Conservation (phyloP, 2,888 invertebrate species). For the Alviniconcha strummeri region DNA sequence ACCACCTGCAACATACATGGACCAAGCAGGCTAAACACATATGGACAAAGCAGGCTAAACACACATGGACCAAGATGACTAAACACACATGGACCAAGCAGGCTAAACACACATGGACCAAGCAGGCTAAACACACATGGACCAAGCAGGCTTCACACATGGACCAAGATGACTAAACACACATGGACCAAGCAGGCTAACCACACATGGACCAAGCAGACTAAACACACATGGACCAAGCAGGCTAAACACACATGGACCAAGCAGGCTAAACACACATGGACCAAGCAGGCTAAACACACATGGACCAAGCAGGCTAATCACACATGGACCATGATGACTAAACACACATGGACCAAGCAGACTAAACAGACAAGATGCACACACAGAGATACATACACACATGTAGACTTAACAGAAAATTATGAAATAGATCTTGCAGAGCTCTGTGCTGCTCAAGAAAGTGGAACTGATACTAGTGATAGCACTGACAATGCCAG, state of each 20-base stretch:
- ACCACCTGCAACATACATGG: constrained; percentile 13
- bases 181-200: background rate
- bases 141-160: no score
- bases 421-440: no score
- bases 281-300: background rate
- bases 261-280: background rate
- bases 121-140: background rate
- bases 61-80: background rate
- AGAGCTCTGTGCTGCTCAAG: no score
- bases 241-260: background rate
- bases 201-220: background rate
- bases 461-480: no score
- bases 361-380: background rate
- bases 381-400: background rate
- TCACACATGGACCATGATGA: background rate
- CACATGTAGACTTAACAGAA: background rate
- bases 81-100: background rate
- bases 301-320: background rate
- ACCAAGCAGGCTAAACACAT: background rate
- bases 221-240: background rate
- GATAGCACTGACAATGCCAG: no score
- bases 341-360: background rate
- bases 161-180: background rate
- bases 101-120: no score
- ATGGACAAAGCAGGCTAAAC: background rate